A percentile compares a stretch with the other conserved stretches of the same genome.
Conservation (phyloP, 2,113 vertebrate species). For the Cottus gobio region DNA sequence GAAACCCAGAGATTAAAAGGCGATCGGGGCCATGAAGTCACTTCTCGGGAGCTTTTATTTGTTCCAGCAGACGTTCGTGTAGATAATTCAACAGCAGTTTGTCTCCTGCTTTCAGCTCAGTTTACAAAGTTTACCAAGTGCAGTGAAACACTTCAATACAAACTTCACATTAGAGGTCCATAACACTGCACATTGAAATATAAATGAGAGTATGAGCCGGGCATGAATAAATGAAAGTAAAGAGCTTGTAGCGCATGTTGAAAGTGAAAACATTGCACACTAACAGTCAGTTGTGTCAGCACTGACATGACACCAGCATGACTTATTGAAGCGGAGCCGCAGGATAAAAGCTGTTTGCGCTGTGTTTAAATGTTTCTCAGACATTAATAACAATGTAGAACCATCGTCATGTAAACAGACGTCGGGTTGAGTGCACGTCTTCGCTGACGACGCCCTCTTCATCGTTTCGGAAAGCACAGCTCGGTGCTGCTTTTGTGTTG, state of each 20-base stretch:
- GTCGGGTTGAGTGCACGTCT: background rate
- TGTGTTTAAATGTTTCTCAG: background rate
- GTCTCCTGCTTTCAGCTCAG: constrained; percentile 15
- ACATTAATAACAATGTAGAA: constrained; percentile 1
- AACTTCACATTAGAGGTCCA: background rate
- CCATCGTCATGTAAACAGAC: background rate
- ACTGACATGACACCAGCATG: background rate
- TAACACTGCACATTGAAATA: background rate
- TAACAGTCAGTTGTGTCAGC: constrained; percentile 4
- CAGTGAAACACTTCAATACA: background rate
- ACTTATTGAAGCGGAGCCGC: background rate
- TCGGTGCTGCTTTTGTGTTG: too few relatives aligned
- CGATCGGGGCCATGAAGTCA: background rate
- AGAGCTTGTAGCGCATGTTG: background rate
- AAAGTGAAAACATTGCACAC: constrained; percentile 17
- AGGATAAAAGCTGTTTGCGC: background rate
- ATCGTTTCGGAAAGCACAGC: too few relatives aligned
- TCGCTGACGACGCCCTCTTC: background rate
- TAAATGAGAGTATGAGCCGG: background rate
- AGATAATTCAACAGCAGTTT: background rate
- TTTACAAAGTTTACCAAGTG: background rate
- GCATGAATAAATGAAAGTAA: constrained; percentile 3
- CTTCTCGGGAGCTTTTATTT: background rate
- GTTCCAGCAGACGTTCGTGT: background rate
- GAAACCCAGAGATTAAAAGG: background rate